Evolutionary conservation across 2,113 vertebrate species (phyloP).

Genomic region (Anguilla japonica): DNA sequence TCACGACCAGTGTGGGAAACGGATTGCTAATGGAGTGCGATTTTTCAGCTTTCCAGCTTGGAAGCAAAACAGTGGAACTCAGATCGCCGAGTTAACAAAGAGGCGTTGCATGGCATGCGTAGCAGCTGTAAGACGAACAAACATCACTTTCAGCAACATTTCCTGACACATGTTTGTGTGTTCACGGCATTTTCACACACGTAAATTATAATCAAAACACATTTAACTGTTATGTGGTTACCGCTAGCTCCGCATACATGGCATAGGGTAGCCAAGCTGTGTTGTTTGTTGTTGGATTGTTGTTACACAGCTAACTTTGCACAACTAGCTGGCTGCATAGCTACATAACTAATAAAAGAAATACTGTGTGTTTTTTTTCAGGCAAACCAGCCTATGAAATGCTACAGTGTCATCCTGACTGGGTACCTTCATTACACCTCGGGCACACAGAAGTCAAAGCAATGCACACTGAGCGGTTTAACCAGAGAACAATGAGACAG

Average conservation of each 20-base stretch:
- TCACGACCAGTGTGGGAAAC: neutral
- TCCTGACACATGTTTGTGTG: slow-evolving; percentile 30
- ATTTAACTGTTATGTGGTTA: neutral
- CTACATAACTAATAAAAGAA: slow-evolving; percentile 22
- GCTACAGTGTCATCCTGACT: slow-evolving; percentile 22
- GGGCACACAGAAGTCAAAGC: slow-evolving; percentile 21
- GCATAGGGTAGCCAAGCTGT: neutral
- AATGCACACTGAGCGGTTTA: slow-evolving; percentile 1
- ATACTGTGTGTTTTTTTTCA: slow-evolving; percentile 1
- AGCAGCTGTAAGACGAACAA: slow-evolving; percentile 20
- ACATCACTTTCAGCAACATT: slow-evolving; percentile 32
- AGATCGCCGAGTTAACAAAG: slow-evolving; percentile 33
- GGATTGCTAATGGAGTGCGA: slow-evolving; percentile 13
- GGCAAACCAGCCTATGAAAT: slow-evolving; percentile 31
- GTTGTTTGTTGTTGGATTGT: neutral
- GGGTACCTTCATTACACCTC: slow-evolving; percentile 23
- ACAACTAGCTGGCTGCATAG: neutral
- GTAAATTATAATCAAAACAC: slow-evolving; percentile 18
- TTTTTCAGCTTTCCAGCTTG: slow-evolving; percentile 32
- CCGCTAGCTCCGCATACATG: neutral
- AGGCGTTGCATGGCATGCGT: slow-evolving; percentile 34
- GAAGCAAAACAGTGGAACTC: neutral
- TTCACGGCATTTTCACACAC: slow-evolving; percentile 35
- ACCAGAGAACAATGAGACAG: slow-evolving; percentile 1
- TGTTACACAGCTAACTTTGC: slow-evolving; percentile 15